Conservation (phyloP, 2,113 vertebrate genomes). For the Xiphophorus couchianus region DNA sequence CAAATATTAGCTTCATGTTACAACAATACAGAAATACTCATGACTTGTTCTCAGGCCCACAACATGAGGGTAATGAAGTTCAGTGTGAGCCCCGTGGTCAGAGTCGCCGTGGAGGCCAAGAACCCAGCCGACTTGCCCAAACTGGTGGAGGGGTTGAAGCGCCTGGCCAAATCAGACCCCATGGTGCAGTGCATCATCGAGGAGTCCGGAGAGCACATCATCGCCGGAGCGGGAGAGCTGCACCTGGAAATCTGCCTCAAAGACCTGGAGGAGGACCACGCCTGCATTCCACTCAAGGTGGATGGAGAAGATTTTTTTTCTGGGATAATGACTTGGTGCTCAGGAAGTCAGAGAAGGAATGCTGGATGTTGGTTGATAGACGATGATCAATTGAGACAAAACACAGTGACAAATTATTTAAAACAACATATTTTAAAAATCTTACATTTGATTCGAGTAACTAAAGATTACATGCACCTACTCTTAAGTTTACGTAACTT, state of each 20-base stretch:
- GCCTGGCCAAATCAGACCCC: slow-evolving; percentile 94
- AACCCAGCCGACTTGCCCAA: slow-evolving; percentile 94
- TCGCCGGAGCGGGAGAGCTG: slow-evolving; percentile 92
- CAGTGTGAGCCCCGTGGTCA: slow-evolving; percentile 93
- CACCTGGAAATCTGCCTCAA: slow-evolving; percentile 97
- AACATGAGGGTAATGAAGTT: slow-evolving; percentile 99
- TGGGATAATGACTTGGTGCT: not conserved
- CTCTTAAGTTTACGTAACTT: no score
- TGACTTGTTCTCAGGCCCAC: slow-evolving; percentile 82
- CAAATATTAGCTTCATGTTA: not conserved
- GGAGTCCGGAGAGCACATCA: slow-evolving; percentile 96
- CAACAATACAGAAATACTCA: slow-evolving; percentile 2
- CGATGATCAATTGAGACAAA: not conserved
- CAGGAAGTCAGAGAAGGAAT: not conserved
- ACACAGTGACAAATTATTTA: not conserved
- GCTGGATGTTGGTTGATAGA: not conserved
- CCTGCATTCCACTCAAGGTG: slow-evolving; percentile 96
- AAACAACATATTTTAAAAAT: not conserved
- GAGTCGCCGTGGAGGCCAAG: slow-evolving; percentile 94
- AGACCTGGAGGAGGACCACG: slow-evolving; percentile 95
- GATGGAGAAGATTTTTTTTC: not conserved
- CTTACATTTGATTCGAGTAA: not conserved
- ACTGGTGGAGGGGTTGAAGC: slow-evolving; percentile 93
- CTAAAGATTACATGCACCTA: not conserved
- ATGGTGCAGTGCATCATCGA: slow-evolving; percentile 99